Evolutionary conservation across 2,113 vertebrate genomes (phyloP), one percentile per base, ranked within the genome.

Genomic region (Abramis brama): DNA sequence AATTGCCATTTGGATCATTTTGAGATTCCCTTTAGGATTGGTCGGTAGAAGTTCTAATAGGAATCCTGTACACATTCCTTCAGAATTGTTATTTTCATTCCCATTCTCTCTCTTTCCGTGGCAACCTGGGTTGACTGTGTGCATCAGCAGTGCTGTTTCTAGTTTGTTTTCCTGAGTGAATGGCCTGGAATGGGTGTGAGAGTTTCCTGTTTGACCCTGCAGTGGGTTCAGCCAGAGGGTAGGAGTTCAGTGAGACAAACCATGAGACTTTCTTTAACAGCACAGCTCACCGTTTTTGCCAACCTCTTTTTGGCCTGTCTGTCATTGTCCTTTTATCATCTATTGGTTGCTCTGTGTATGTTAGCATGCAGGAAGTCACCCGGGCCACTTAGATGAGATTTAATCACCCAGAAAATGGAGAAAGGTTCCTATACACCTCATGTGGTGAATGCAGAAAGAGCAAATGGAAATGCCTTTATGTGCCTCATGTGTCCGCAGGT

Each of bases 331-430:
- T 91, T 86, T 87, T 80, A 89, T 87, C 85, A 62, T 88, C 79
- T 87, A 89, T 85, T 84, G 81, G 86, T 83, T 84, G 86, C 79
- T 88, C 82, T 92, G 80, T 90, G 90, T 90, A 84, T 92, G 92
- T 93, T 91, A 91, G 90, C 92, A 93, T 91, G 92, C 80, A n/a
- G 88, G 76, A 89, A 93, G 91, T 89, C 36, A 55, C 89, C 89
- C 88, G 83, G 83, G 83, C 60, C 70, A 10, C 85, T 27, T 47
- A 87, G 80, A 83, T 43, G 45, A 90, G 88, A 92, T 89, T 93
- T 91, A 93, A 93, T 95, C 93, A 89, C 73, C 91, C 93, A 93
- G 92, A 94, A 95, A 94, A 94, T 94, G 90, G 91, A 92, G 90
- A 94, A 92, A 88, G 76, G 86, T 87, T 90, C 78, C 85, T 88